Conservation (phyloP, 64 coral and sea anemone species). For the Montipora capricornis region DNA sequence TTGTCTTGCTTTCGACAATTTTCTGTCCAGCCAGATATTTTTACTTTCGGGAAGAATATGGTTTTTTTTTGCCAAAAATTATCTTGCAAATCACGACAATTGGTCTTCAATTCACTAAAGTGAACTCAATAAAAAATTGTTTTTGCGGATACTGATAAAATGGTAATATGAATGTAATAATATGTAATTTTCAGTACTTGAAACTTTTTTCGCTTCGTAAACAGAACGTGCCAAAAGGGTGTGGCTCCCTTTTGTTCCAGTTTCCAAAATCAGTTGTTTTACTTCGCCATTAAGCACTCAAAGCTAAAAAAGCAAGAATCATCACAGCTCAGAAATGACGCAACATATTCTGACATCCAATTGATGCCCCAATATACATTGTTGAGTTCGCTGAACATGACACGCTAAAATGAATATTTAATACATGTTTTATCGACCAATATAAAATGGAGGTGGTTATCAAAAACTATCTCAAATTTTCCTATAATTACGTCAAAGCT, state of each 20-base stretch:
- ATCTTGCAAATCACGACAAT: no score
- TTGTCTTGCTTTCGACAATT: no score
- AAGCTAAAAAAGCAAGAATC: no score
- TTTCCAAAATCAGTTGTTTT: neutral
- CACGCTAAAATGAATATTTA: slow-evolving; percentile 5
- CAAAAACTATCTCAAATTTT: neutral
- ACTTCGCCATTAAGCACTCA: no score
- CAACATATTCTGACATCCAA: no score
- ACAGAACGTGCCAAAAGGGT: neutral
- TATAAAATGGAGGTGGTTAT: neutral
- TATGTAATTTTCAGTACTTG: no score
- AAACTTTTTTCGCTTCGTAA: neutral
- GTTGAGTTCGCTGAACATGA: neutral
- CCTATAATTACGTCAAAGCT: neutral
- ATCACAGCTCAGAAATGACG: no score
- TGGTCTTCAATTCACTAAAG: no score
- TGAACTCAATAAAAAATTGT: neutral
- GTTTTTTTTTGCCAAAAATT: no score
- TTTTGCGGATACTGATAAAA: neutral
- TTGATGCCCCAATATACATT: no score
- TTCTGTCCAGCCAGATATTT: no score
- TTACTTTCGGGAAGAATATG: no score
- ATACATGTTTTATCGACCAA: neutral
- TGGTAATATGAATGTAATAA: neutral
- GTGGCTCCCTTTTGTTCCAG: neutral